These are phyloP conservation scores for Cryptotis parvus DNA, from an alignment of 2,113 vertebrate genomes.

Conservation along the genomic window DNA sequence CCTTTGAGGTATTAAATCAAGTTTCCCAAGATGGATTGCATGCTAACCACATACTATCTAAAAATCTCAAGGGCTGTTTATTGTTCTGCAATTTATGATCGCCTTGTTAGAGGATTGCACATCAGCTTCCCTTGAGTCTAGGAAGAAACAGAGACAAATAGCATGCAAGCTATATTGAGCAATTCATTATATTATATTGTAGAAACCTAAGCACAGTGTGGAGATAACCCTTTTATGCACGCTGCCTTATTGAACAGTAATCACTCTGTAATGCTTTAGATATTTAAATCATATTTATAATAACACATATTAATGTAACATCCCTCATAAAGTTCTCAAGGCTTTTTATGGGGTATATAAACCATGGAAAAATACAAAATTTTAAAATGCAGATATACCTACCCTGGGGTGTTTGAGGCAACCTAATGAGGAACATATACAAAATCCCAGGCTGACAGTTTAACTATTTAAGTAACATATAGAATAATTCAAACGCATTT, in stretches of 20 bases:
- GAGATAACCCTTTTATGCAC: constrained; percentile 87
- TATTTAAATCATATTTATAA: constrained; percentile 93
- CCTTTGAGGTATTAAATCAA: constrained; percentile 87
- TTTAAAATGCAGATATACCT: constrained; percentile 88
- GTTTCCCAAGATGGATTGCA: constrained; percentile 85
- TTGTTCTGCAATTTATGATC: constrained; percentile 87
- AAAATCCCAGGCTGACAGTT: constrained; percentile 88
- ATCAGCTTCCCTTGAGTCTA: constrained; percentile 84
- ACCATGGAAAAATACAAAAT: constrained; percentile 87
- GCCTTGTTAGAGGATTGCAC: constrained; percentile 86
- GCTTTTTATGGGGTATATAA: constrained; percentile 90
- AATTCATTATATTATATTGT: constrained; percentile 88
- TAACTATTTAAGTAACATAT: constrained; percentile 89
- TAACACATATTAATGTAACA: constrained; percentile 89
- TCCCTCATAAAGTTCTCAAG: constrained; percentile 89
- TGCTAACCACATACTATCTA: constrained; percentile 85
- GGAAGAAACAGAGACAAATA: constrained; percentile 87
- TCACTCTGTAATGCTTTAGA: constrained; percentile 89
- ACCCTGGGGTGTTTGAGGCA: constrained; percentile 81
- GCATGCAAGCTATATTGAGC: constrained; percentile 84
- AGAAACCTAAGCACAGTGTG: constrained; percentile 81
- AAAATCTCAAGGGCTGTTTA: constrained; percentile 88
- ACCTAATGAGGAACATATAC: constrained; percentile 90
- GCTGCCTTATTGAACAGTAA: constrained; percentile 90
- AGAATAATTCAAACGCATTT: constrained; percentile 88